Base-by-base conservation (phyloP, 2,113 vertebrate species). In the Nerophis lumbriciformis region DNA sequence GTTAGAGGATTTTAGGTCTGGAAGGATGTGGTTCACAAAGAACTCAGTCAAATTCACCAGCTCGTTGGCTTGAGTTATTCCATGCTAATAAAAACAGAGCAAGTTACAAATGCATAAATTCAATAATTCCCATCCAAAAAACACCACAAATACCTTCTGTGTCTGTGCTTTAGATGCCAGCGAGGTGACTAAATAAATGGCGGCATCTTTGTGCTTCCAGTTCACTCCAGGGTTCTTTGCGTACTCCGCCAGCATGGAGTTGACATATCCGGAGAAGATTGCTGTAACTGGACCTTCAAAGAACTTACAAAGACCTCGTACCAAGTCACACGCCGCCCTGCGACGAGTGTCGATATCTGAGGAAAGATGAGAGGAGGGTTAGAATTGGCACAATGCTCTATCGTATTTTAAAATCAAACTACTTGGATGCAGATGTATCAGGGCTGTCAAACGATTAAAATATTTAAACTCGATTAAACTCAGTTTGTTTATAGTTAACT, bases 191-290 rank as follows among this genome's bases (percentile, higher is more conserved):
- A 99, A 89, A 80, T 98, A 99, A 87, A 98, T 99, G 38, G 97
- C 96, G 53, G 95, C 95, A 76, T 99, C 97, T 86, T 99, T 99
- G 84, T 98, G 97, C 76, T 99, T 99, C 97, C 97, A 99, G 89
- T 98, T 97, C 64, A 90, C 79, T 42, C 90, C 82, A 0, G 95
- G 97, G 73, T 94, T 98, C 87, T 97, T 98, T 45, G 95, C 94
- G 49, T 95, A 98, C 80, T 99, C 94, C 10, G 87, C 82, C 44
- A 99, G 89, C 96, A 99, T 99, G 0, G 97, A 98, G 86, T 91
- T 97, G 64, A 99, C 97, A 28, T 99, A 99, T 49, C 95, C 96
- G 35, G 97, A 99, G 86, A 99, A 99, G 80, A 99, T 99, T 16
- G 92, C 93, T 0, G 97, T 99, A 79, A 99, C 97, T 0, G 95